Percentiles rank a stretch among this genome's conserved stretches.
These are phyloP conservation scores for Ceyx margarethae DNA, from an alignment of 2,113 vertebrate genomes.

Conservation along the genomic window DNA sequence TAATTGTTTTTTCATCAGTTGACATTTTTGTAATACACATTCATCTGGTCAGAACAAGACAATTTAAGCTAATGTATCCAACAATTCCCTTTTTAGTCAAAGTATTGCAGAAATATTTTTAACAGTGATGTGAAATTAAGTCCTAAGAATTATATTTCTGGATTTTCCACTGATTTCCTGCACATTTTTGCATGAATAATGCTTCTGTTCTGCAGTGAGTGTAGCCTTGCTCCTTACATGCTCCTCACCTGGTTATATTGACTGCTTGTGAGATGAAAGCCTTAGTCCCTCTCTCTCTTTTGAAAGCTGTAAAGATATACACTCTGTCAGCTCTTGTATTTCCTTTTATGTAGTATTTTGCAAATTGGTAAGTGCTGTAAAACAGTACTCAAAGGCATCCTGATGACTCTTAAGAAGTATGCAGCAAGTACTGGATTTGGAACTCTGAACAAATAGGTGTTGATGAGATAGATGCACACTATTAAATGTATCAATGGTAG, in stretches of 20 bases:
- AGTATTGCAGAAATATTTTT: neutral
- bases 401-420: neutral
- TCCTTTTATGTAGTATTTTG: neutral
- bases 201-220: neutral
- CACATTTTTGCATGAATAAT: neutral
- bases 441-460: neutral
- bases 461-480: neutral
- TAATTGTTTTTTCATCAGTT: neutral
- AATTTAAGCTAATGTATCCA: neutral
- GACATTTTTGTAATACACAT: neutral
- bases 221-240: neutral
- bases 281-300: neutral
- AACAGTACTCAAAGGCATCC: neutral
- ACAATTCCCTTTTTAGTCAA: neutral
- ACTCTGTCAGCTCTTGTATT: neutral
- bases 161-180: slow-evolving; percentile 9
- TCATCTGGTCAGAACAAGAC: neutral
- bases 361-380: neutral
- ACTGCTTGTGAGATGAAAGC: neutral
- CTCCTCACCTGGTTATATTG: neutral
- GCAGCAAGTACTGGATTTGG: neutral
- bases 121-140: neutral
- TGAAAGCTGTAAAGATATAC: neutral
- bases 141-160: neutral
- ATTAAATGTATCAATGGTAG: neutral